phyloP scores from a whole-genome alignment of 2,888 invertebrate species.

The Xestia rhomboidea region DNA sequence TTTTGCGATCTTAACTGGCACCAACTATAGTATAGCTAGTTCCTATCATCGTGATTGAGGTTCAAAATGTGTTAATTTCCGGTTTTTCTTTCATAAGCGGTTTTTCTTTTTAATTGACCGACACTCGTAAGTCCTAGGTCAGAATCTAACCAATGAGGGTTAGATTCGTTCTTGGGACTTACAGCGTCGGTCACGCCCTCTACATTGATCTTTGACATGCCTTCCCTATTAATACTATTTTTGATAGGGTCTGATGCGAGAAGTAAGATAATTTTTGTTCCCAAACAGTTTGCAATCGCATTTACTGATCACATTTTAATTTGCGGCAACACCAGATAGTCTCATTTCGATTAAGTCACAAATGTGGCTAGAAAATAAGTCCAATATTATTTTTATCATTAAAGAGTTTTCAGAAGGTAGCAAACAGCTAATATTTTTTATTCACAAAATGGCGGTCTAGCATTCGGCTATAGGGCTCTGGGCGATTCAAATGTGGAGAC shows the following conservation, averaged over 20 bases:
- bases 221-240: neutral
- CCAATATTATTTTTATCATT: conserved; percentile 41
- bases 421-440: conserved; percentile 28
- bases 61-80: no score
- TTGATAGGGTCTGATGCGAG: no score
- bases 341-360: neutral
- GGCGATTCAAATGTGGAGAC: conserved; percentile 69
- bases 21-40: neutral
- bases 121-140: no score
- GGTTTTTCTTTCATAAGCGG: no score
- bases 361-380: conserved; percentile 1
- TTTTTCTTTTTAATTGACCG: no score
- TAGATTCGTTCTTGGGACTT: neutral
- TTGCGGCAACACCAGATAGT: conserved; percentile 9
- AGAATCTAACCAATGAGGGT: no score
- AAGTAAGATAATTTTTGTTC: neutral
- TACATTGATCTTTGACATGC: neutral
- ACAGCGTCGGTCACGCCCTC: neutral
- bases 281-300: neutral
- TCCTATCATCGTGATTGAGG: neutral
- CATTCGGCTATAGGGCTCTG: conserved; percentile 70
- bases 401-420: conserved; percentile 11
- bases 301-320: conserved; percentile 30
- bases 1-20: no score
- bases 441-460: conserved; percentile 68